Evolutionary conservation across 2,888 invertebrate species (phyloP).

Genomic region (Imbricaverruca yamaguchii): DNA sequence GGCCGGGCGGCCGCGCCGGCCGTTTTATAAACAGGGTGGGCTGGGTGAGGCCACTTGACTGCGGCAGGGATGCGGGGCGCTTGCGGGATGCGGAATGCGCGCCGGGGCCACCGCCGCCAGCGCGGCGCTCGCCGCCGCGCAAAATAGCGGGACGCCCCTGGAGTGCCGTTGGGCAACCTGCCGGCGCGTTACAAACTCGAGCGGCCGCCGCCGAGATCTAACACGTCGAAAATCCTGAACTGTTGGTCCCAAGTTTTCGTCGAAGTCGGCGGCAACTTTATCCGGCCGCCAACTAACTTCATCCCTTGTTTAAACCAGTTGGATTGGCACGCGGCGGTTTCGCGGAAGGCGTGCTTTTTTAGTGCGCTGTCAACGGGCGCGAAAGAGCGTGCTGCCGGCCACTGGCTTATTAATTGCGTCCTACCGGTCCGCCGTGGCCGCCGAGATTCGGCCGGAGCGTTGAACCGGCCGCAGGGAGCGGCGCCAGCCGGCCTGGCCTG

Average conservation of each 20-base stretch:
- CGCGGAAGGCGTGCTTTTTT: not conserved
- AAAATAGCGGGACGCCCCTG: not conserved
- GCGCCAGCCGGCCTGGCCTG: not conserved
- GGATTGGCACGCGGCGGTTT: not conserved
- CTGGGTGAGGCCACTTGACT: slow-evolving; percentile 16
- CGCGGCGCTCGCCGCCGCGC: not conserved
- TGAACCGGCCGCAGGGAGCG: not conserved
- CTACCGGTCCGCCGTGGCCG: not conserved
- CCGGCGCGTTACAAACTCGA: not conserved
- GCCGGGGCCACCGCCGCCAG: not conserved
- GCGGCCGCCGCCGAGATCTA: not conserved
- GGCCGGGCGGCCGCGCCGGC: slow-evolving; percentile 5
- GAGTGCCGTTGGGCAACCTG: not conserved
- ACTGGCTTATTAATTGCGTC: not conserved
- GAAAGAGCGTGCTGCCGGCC: not conserved
- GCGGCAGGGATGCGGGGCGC: not conserved
- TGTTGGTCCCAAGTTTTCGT: not conserved
- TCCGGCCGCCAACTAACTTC: not conserved
- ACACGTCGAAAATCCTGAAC: not conserved
- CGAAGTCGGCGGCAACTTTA: not conserved
- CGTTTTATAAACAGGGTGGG: slow-evolving; percentile 21
- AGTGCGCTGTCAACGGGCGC: not conserved
- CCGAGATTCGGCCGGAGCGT: not conserved
- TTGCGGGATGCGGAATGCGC: not conserved
- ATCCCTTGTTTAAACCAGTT: slow-evolving; percentile 12